Evolutionary conservation across 2,797 vertebrate species (phyloP).

Genomic region (Phataginus tetradactyla): DNA sequence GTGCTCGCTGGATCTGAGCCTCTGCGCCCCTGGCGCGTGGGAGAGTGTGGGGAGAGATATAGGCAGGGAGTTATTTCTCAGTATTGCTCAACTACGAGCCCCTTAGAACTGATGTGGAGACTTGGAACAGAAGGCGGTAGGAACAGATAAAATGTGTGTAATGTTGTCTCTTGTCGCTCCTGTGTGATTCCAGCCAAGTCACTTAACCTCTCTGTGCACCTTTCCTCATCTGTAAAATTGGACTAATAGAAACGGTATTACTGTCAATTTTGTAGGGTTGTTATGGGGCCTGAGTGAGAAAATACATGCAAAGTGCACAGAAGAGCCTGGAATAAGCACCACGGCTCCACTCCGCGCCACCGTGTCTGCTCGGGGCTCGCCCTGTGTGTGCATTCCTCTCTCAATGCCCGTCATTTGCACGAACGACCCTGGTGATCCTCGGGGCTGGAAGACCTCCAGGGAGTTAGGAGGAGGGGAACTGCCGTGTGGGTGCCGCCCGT

Average conservation of each 20-base stretch:
- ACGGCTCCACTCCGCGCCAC: no score
- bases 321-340: neutral
- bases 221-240: neutral
- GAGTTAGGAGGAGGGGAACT: no score
- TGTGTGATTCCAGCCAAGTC: neutral
- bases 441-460: no score
- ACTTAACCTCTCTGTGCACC: neutral
- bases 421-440: neutral
- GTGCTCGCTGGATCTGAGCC: no score
- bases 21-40: no score
- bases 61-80: neutral
- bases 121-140: neutral
- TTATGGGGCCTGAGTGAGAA: neutral
- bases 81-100: neutral
- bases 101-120: neutral
- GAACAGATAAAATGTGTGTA: neutral
- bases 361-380: no score
- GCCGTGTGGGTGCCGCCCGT: no score
- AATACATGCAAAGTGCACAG: neutral
- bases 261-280: neutral
- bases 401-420: neutral
- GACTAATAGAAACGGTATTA: neutral
- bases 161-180: neutral
- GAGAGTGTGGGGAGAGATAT: neutral
- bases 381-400: no score